These are phyloP conservation scores for Leptopilina drosophilae DNA, from an alignment of 2,888 invertebrate genomes.

Conservation along the genomic window DNA sequence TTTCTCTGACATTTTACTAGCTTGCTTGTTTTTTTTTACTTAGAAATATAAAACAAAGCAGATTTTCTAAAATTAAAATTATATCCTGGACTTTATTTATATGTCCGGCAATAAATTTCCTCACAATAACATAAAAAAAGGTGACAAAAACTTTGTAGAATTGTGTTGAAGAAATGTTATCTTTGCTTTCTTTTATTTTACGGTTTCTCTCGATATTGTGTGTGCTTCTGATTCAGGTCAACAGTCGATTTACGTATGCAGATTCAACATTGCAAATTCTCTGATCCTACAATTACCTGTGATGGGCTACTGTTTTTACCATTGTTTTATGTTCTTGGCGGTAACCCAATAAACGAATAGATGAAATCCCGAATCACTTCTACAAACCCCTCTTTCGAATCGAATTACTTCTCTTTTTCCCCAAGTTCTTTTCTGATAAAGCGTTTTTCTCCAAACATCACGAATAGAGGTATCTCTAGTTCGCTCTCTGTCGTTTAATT, in stretches of 20 bases:
- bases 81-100: background rate
- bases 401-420: slow-evolving; percentile 32
- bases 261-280: slow-evolving; percentile 22
- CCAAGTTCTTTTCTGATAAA: slow-evolving; percentile 51
- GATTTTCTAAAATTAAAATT: background rate
- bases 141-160: background rate
- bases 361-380: slow-evolving; percentile 31
- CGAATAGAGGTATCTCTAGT: slow-evolving; percentile 6
- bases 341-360: slow-evolving; percentile 42
- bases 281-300: slow-evolving; percentile 34
- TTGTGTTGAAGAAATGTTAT: slow-evolving; percentile 19
- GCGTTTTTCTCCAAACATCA: slow-evolving; percentile 49
- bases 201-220: slow-evolving; percentile 1
- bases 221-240: slow-evolving; percentile 30
- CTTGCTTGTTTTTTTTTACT: background rate
- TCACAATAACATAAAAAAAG: slow-evolving; percentile 2
- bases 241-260: slow-evolving; percentile 32
- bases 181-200: slow-evolving; percentile 12
- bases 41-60: background rate
- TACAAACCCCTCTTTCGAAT: slow-evolving; percentile 34
- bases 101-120: background rate
- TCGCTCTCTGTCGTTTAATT: slow-evolving; percentile 25
- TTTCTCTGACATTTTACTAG: background rate
- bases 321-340: slow-evolving; percentile 41
- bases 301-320: slow-evolving; percentile 25